These are phyloP conservation scores for Propithecus deckenii DNA, from an alignment of 2,797 vertebrate species.

Conservation along the genomic window DNA sequence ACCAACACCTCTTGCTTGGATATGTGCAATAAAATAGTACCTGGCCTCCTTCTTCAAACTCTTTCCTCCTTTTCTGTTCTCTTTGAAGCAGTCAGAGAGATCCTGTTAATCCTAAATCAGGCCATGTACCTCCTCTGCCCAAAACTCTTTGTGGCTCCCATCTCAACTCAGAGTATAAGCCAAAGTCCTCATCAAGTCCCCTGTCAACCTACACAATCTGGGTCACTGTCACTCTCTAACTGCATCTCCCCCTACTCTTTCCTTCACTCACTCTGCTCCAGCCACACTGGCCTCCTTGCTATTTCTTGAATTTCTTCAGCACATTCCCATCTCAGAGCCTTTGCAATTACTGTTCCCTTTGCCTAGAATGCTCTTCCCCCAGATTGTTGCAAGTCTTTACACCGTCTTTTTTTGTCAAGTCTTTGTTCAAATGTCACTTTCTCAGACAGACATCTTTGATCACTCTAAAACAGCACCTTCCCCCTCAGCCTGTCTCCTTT, in stretches of 20 bases:
- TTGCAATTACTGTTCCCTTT: not conserved
- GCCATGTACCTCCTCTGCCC: not conserved
- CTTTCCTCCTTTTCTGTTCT: not conserved
- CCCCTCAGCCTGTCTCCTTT: not conserved
- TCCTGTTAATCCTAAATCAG: not conserved
- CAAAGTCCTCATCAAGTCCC: not conserved
- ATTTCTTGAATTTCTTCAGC: conserved; percentile 7
- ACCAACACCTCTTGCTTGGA: conserved; percentile 19
- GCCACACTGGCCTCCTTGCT: not conserved
- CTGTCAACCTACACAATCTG: not conserved
- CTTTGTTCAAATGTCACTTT: conserved; percentile 38
- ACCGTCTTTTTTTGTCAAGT: not conserved
- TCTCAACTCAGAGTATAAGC: conserved; percentile 29
- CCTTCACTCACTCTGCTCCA: not conserved
- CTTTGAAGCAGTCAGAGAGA: not conserved
- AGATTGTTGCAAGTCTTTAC: not conserved
- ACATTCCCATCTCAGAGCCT: not conserved
- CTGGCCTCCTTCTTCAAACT: not conserved
- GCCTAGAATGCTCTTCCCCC: not conserved
- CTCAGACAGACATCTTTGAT: not conserved
- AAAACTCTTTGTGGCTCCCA: not conserved
- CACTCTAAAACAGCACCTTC: not conserved
- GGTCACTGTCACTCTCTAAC: not conserved
- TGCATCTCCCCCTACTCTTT: not conserved
- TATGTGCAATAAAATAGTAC: not conserved